Conservation (phyloP, 2,113 vertebrate species). For the Gadus chalcogrammus region DNA sequence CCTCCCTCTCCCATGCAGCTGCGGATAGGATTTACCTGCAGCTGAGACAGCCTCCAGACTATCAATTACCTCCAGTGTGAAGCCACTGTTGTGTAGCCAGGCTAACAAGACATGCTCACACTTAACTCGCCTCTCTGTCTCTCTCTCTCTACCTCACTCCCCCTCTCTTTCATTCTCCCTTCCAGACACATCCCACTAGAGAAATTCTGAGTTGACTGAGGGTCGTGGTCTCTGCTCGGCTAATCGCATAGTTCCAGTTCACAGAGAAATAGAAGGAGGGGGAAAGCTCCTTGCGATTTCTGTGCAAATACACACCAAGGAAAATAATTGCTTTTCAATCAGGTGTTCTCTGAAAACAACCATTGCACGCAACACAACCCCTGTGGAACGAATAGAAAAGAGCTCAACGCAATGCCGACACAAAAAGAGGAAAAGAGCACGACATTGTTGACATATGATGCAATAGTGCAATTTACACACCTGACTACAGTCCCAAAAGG, state of each 20-base stretch:
- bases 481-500: too few species aligned
- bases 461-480: too few species aligned
- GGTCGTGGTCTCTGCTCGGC: conserved; percentile 30
- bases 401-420: too few species aligned
- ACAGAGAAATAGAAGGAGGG: conserved; percentile 9
- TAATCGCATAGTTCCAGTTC: conserved; percentile 6
- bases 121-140: conserved; percentile 11
- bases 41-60: conserved; percentile 71
- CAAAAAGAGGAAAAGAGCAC: too few species aligned
- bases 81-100: conserved; percentile 55
- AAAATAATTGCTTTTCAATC: too few species aligned
- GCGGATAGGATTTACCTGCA: conserved; percentile 72
- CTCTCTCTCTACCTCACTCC: background rate
- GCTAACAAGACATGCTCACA: conserved; percentile 48
- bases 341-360: too few species aligned
- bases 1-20: conserved; percentile 41
- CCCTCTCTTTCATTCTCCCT: conserved; percentile 2
- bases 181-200: conserved; percentile 26
- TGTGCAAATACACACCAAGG: too few species aligned
- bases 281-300: too few species aligned
- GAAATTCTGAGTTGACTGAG: conserved; percentile 26
- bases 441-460: too few species aligned
- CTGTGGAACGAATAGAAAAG: too few species aligned
- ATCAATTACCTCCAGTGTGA: conserved; percentile 72
- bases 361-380: too few species aligned